These are phyloP conservation scores for Dinocampus coccinellae DNA, from an alignment of 2,888 invertebrate species.

Conservation along the genomic window DNA sequence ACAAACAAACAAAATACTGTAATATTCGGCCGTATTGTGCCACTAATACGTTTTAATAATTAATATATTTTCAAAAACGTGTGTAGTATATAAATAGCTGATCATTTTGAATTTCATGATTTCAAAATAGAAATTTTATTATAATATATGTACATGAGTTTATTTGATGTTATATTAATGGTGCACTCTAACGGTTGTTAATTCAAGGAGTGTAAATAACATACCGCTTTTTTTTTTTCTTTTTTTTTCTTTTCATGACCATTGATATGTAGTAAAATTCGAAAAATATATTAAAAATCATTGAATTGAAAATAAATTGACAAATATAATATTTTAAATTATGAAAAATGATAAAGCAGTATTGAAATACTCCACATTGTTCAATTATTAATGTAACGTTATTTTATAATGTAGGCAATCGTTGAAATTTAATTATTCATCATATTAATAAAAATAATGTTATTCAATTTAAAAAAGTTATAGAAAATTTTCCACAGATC, in stretches of 20 bases:
- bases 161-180: slow-evolving; percentile 16
- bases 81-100: not conserved
- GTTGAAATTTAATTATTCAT: too few relatives aligned
- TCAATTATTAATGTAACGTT: too few relatives aligned
- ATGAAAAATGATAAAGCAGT: not conserved
- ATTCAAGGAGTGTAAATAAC: not conserved
- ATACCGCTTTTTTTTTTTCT: not conserved
- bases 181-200: not conserved
- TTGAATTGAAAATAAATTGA: not conserved
- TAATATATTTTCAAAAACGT: not conserved
- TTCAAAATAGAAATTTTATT: slow-evolving; percentile 14
- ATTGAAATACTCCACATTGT: too few relatives aligned
- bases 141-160: slow-evolving; percentile 21
- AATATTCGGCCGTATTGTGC: not conserved
- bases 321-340: slow-evolving; percentile 10
- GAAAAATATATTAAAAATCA: slow-evolving; percentile 2
- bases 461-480: too few relatives aligned
- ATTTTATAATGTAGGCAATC: too few relatives aligned
- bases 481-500: not conserved
- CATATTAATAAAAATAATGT: too few relatives aligned
- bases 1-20: not conserved
- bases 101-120: not conserved
- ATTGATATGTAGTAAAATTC: slow-evolving; percentile 7
- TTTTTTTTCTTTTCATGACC: slow-evolving; percentile 1
- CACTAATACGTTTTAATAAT: not conserved